phyloP scores from a whole-genome alignment of 2,888 invertebrate genomes.

The Neoscelio sp. region DNA sequence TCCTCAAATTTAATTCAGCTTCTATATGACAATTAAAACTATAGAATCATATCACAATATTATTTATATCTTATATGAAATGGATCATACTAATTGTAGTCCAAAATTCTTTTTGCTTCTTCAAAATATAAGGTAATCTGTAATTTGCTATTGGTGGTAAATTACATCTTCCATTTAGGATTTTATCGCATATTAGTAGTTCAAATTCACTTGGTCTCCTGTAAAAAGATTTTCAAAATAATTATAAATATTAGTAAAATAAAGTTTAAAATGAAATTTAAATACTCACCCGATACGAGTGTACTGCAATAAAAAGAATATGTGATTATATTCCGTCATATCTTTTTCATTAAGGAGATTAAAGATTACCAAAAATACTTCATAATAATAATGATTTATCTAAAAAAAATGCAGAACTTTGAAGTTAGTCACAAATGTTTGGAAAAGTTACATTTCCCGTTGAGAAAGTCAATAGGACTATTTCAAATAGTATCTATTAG shows the following conservation, averaged over 20 bases:
- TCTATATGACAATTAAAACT: no score
- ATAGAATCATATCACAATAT: not conserved
- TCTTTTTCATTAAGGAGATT: slow-evolving; percentile 77
- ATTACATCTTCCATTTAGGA: slow-evolving; percentile 81
- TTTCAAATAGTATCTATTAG: no score
- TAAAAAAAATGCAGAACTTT: slow-evolving; percentile 69
- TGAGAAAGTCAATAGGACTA: no score
- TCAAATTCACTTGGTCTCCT: slow-evolving; percentile 83
- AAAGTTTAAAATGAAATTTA: slow-evolving; percentile 11
- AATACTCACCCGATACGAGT: slow-evolving; percentile 73
- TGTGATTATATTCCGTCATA: slow-evolving; percentile 72
- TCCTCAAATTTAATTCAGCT: no score
- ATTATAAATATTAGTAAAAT: slow-evolving; percentile 13
- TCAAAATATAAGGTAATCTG: slow-evolving; percentile 84
- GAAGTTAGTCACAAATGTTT: no score
- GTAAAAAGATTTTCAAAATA: slow-evolving; percentile 10
- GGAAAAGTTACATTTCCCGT: no score
- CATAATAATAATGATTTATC: slow-evolving; percentile 85
- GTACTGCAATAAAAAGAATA: slow-evolving; percentile 77
- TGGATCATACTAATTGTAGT: slow-evolving; percentile 80
- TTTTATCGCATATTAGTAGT: slow-evolving; percentile 83
- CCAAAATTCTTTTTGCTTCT: slow-evolving; percentile 82
- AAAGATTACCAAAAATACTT: slow-evolving; percentile 83
- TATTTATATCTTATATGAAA: not conserved
- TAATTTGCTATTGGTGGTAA: slow-evolving; percentile 83